Evolutionary conservation across 2,888 invertebrate species (phyloP).

Genomic region (Entomobrya multifasciata): DNA sequence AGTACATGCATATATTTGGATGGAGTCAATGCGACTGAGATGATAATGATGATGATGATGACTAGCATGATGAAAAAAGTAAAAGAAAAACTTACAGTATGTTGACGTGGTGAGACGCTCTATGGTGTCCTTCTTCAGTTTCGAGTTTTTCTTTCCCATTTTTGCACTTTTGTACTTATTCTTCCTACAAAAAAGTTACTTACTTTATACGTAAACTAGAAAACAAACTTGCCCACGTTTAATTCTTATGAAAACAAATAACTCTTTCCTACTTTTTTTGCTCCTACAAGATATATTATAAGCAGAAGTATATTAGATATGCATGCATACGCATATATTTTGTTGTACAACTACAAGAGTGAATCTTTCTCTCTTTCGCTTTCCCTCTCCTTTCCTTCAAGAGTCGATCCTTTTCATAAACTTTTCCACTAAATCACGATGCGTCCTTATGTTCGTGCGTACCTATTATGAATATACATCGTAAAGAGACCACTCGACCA

Average conservation of each 20-base stretch:
- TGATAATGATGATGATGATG: neutral
- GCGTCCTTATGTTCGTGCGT: neutral
- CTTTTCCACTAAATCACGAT: constrained; percentile 72
- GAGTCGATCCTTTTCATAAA: constrained; percentile 65
- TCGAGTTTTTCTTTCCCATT: constrained; percentile 98
- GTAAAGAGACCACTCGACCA: constrained; percentile 50
- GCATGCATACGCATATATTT: neutral
- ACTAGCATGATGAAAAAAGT: neutral
- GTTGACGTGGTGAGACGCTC: constrained; percentile 94
- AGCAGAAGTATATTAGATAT: neutral
- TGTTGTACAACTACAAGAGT: constrained; percentile 5
- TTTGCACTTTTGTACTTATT: constrained; percentile 51
- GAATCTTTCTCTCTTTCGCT: neutral
- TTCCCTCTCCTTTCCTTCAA: constrained; percentile 10
- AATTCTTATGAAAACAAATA: constrained; percentile 41
- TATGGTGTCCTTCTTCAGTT: constrained; percentile 97
- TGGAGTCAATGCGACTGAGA: neutral
- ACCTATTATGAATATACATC: neutral
- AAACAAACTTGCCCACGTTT: constrained; percentile 2
- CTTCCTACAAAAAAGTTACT: neutral
- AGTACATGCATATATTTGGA: constrained; percentile 30
- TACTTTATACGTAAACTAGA: too few species aligned
- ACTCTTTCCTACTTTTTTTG: neutral
- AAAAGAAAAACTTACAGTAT: constrained; percentile 89
- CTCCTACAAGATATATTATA: neutral